phyloP scores from a whole-genome alignment of 2,888 invertebrate genomes.

The Odontothrips loti region DNA sequence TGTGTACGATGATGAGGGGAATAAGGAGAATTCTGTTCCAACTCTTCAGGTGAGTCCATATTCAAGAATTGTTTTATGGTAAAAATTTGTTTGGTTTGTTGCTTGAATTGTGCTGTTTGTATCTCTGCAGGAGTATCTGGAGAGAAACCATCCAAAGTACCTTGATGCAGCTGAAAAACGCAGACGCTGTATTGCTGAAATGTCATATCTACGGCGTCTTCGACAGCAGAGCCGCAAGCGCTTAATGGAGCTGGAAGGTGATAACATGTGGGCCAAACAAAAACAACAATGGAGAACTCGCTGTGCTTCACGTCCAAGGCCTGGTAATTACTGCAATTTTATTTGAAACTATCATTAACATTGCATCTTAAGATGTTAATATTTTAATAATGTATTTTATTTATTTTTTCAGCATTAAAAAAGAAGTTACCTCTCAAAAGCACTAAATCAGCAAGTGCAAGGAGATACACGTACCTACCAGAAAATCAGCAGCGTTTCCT shows the following conservation, averaged over 20 bases:
- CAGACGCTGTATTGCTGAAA: constrained; percentile 50
- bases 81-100: constrained; percentile 12
- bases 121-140: constrained; percentile 59
- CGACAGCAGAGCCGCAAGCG: constrained; percentile 39
- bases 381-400: constrained; percentile 28
- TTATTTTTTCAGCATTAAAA: constrained; percentile 45
- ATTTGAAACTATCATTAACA: not conserved
- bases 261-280: not conserved
- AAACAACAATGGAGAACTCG: not conserved
- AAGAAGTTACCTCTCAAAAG: constrained; percentile 54
- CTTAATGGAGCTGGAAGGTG: not conserved
- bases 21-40: not conserved
- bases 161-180: constrained; percentile 56
- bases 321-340: not conserved
- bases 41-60: not conserved
- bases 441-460: constrained; percentile 58
- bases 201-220: constrained; percentile 49
- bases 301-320: not conserved
- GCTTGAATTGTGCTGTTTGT: not conserved
- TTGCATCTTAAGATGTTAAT: not conserved
- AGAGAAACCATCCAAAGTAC: constrained; percentile 66
- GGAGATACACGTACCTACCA: constrained; percentile 64
- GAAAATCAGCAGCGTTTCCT: constrained; percentile 66
- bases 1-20: not conserved
- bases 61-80: not conserved